Base-by-base conservation (phyloP, 92 coral and sea anemone genomes). In the Actinostola sp. region DNA sequence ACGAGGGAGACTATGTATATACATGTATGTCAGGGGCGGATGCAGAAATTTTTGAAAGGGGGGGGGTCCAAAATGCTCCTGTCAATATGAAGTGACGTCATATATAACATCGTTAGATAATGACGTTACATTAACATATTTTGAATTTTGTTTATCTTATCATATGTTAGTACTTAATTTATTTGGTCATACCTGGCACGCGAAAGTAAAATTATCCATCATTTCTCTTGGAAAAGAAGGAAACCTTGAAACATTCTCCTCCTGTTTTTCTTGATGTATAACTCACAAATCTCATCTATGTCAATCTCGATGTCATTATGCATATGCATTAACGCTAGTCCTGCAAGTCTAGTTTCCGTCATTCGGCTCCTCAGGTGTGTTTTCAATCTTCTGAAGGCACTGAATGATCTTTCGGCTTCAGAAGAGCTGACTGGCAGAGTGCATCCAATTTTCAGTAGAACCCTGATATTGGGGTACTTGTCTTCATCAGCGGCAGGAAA, bases 381-480 rank as follows among this genome's bases (percentile, higher is more conserved):
- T 35, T 60, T 73, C 6, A 73, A 27, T 60, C 61, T 0, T 31
- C 61, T n/a, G 36, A 48, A 49, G 60, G 8, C 45, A 39, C 8
- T 7, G 14, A 45, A 75, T 45, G 57, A 75, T 3, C 52, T 58
- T 61, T 73, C 70, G 13, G 56, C 79, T 31, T 60, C 49, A 38
- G 80, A 45, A 74, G 48, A 74, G 39, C 71, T 48, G 35, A 70
- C 67, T 17, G 67, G 77, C 21, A 41, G 67, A 15, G 55, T 72
- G 38, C 55, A 56, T 31, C 43, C 54, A 58, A 72, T 55, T 38
- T 52, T 71, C 25, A 41, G 71, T 28, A 78, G 63, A 60, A 34
- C 33, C 43, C 55, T 38, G 43, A 78, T 78, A 74, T 69, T 78
- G 70, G 84, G 83, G 30, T 78, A 78, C 42, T n/a, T 45, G 68